phyloP scores from a whole-genome alignment of 2,888 invertebrate species.

The Drosophila birchii region DNA sequence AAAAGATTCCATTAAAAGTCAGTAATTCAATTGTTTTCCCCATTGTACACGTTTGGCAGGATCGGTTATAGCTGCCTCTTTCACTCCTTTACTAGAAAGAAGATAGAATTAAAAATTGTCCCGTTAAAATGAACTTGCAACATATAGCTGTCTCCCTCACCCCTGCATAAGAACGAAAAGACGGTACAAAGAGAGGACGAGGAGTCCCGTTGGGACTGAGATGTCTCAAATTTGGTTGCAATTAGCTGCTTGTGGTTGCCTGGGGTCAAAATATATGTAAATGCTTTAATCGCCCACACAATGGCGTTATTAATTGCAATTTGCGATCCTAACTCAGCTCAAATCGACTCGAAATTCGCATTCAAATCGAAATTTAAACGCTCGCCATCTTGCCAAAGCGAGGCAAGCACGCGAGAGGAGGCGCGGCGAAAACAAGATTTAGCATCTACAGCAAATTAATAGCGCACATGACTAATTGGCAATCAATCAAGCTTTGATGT shows the following conservation, averaged over 20 bases:
- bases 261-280: constrained; percentile 18
- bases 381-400: constrained; percentile 22
- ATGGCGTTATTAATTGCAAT: constrained; percentile 34
- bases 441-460: constrained; percentile 58
- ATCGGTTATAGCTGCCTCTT: neutral
- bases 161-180: neutral
- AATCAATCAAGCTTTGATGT: constrained; percentile 69
- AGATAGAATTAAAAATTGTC: neutral
- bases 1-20: neutral
- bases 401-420: neutral
- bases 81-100: neutral
- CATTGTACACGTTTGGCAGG: neutral
- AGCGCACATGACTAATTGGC: constrained; percentile 71
- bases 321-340: constrained; percentile 39
- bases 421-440: constrained; percentile 11
- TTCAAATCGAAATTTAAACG: constrained; percentile 26
- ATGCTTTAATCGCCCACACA: constrained; percentile 13
- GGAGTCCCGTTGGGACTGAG: neutral
- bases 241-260: constrained; percentile 4
- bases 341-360: constrained; percentile 25
- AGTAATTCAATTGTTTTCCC: neutral
- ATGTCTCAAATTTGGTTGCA: constrained; percentile 8
- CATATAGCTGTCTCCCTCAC: constrained; percentile 2
- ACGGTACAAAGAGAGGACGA: neutral
- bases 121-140: neutral